A percentile compares a stretch with the other conserved stretches of the same genome.
Conservation (phyloP, 2,888 invertebrate species). For the Cantharis flavilabris region DNA sequence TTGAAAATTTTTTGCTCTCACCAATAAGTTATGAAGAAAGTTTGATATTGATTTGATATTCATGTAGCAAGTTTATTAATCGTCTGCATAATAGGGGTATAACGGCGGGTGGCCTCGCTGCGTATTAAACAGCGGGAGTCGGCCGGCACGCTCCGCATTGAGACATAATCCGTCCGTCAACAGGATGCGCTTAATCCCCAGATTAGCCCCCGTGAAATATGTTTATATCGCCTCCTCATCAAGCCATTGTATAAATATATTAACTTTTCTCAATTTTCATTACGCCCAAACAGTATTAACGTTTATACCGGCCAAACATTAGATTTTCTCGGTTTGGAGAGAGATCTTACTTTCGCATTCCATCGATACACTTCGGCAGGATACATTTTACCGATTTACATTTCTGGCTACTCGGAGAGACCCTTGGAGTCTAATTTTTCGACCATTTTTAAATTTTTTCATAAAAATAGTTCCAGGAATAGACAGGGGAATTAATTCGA, state of each 20-base stretch:
- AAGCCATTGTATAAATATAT: constrained; percentile 30
- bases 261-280: constrained; percentile 28
- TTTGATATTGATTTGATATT: constrained; percentile 12
- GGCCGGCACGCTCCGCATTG: constrained; percentile 44
- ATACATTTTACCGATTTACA: not conserved
- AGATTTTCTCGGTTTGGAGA: not conserved
- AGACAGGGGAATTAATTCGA: too few species aligned
- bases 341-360: not conserved
- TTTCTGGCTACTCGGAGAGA: too few species aligned
- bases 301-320: not conserved
- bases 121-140: constrained; percentile 43
- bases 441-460: too few species aligned
- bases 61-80: constrained; percentile 34
- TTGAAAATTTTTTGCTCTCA: not conserved
- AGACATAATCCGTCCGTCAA: constrained; percentile 50
- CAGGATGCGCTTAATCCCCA: constrained; percentile 46
- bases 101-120: constrained; percentile 34
- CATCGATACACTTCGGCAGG: not conserved
- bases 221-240: constrained; percentile 41
- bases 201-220: constrained; percentile 48
- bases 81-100: constrained; percentile 31
- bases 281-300: not conserved
- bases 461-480: too few species aligned
- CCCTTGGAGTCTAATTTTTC: too few species aligned
- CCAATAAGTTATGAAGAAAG: constrained; percentile 1